Conservation (phyloP, 2,888 invertebrate genomes). For the Apeira syringaria region DNA sequence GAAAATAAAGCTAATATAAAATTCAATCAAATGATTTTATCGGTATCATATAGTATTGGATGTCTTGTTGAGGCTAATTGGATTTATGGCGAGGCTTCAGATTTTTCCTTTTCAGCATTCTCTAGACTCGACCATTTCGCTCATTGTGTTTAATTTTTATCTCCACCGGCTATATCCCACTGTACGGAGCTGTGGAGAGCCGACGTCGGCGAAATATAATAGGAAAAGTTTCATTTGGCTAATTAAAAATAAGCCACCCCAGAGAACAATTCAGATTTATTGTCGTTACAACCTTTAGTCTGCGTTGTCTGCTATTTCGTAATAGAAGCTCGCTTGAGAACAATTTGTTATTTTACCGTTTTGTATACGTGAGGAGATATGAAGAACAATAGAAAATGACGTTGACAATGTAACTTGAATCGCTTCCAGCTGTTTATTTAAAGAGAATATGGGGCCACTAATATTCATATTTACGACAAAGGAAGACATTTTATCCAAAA, state of each 20-base stretch:
- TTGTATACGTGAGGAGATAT: conserved; percentile 44
- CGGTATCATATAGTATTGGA: conserved; percentile 57
- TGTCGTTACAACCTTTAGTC: conserved; percentile 59
- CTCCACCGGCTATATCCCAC: conserved; percentile 36
- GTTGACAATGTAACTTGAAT: conserved; percentile 53
- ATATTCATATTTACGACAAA: not conserved
- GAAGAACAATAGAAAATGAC: conserved; percentile 53
- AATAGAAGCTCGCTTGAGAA: conserved; percentile 58
- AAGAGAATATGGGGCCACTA: not conserved
- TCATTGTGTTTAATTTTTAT: conserved; percentile 69
- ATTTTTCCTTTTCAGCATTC: conserved; percentile 53
- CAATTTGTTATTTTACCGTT: conserved; percentile 39
- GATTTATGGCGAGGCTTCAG: conserved; percentile 61
- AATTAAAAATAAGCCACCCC: conserved; percentile 76
- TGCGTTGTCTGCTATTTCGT: conserved; percentile 52
- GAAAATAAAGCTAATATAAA: conserved; percentile 35
- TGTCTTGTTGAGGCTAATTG: conserved; percentile 69
- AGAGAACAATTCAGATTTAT: conserved; percentile 69
- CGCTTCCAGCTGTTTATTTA: conserved; percentile 31
- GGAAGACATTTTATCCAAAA: no score
- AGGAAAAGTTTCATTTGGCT: conserved; percentile 78
- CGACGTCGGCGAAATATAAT: conserved; percentile 64
- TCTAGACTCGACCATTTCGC: conserved; percentile 40
- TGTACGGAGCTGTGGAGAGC: conserved; percentile 37
- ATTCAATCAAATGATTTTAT: conserved; percentile 57